Percentiles rank a stretch among this genome's conserved stretches.
Conservation (phyloP, 2,888 invertebrate species). For the Brachycybe producta region DNA sequence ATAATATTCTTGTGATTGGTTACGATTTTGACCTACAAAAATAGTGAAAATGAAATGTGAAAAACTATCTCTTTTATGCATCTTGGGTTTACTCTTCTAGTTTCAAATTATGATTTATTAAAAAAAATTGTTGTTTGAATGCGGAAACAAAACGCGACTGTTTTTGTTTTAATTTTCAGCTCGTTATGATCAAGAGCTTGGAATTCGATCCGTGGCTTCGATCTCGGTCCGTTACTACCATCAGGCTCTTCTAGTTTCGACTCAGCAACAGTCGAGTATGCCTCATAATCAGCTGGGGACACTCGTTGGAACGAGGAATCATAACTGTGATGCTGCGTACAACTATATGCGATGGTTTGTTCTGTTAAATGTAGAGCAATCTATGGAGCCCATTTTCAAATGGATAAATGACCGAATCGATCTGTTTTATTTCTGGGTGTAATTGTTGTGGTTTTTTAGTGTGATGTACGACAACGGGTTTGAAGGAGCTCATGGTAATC, state of each 20-base stretch:
- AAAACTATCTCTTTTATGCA: too few relatives aligned
- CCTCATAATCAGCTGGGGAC: constrained; percentile 91
- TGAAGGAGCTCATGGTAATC: constrained; percentile 78
- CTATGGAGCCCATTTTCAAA: neutral
- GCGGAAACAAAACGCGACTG: too few relatives aligned
- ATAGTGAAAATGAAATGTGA: too few relatives aligned
- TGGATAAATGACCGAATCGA: neutral
- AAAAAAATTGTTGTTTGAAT: too few relatives aligned
- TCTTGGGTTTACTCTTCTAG: too few relatives aligned
- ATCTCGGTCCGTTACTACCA: constrained; percentile 69
- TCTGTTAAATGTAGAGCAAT: neutral
- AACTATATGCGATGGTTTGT: constrained; percentile 66
- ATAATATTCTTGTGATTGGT: too few relatives aligned
- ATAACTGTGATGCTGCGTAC: constrained; percentile 74
- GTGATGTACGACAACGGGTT: constrained; percentile 60
- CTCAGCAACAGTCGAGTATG: constrained; percentile 66
- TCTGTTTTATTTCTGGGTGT: constrained; percentile 2
- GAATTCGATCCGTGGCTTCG: constrained; percentile 51
- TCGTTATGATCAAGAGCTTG: constrained; percentile 68
- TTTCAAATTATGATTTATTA: too few relatives aligned
- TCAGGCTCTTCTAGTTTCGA: constrained; percentile 52
- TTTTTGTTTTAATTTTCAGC: constrained; percentile 35
- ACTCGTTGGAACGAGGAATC: constrained; percentile 61
- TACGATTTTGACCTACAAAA: too few relatives aligned
- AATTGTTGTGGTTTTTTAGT: constrained; percentile 30